Evolutionary conservation across 1,140 invertebrate genomes (phyloP), one percentile per base, ranked within the genome.

Genomic region (Drosophila arizonae): DNA sequence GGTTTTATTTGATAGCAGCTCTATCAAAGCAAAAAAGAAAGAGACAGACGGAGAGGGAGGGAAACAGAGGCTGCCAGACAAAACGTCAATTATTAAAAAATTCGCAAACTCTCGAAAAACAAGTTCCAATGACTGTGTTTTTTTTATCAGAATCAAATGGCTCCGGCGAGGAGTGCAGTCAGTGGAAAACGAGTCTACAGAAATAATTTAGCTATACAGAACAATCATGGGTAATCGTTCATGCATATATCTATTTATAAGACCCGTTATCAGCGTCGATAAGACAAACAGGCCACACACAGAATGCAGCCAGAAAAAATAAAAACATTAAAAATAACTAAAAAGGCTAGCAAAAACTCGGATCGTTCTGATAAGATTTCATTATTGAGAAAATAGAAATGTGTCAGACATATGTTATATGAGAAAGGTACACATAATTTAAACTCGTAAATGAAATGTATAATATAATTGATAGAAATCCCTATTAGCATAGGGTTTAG

Each of bases 81-180:
- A 69, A 36, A 28, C 26, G 26, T 6, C 15, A 36, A 52, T 48
- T 63, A 45, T 69, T 46, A n/a, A 74, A 74, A 77, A 75, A 51
- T 77, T 85, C 81, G 78, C 77, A 85, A 78, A 86, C 72, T 68
- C 45, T 62, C 13, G 9, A 33, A 33, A 72, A 76, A 85, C 74
- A 74, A 75, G 81, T 86, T 85, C 30, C 65, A 51, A 43, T 73
- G 43, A 17, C 64, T 62, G 46, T 43, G 3, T 39, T 39, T 39
- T 8, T 70, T 72, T 73, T 70, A 70, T 74, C 58, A 48, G 39
- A 72, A 54, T 48, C 46, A 46, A 72, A 57, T 65, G 57, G 60
- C 51, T 56, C 48, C 11, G 36, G 11, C 1, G 21, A 3, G 17
- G 41, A 28, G 36, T 10, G 15, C 24, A n/a, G 54, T 26, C 17